A percentile compares a stretch with the other conserved stretches of the same genome.
phyloP scores from a whole-genome alignment of 2,113 vertebrate genomes.

The Orthonyx spaldingii region DNA sequence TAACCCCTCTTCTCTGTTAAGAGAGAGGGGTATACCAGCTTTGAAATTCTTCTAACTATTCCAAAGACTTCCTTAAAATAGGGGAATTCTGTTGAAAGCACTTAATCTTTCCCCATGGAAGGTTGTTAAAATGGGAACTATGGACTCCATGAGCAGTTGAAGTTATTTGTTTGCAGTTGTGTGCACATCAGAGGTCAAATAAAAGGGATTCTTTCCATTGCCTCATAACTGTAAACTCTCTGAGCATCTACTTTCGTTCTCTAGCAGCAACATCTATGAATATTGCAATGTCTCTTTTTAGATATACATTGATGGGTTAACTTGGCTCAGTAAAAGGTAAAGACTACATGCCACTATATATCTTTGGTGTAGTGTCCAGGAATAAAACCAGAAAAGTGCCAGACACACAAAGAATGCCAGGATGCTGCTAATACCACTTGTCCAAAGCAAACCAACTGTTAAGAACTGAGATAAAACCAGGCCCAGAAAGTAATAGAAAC shows the following conservation, averaged over 20 bases:
- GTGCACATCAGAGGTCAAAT: neutral
- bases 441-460: conserved; percentile 3
- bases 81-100: neutral
- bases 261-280: neutral
- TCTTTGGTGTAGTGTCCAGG: neutral
- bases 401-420: neutral
- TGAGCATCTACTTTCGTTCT: neutral
- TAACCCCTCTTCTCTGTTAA: neutral
- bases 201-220: neutral
- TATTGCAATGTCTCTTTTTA: neutral
- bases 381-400: neutral
- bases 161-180: neutral
- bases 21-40: neutral
- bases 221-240: neutral
- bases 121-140: neutral
- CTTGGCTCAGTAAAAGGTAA: neutral
- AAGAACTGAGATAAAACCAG: neutral
- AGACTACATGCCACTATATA: neutral
- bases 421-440: neutral
- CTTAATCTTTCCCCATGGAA: neutral
- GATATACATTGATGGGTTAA: neutral
- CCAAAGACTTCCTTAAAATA: neutral
- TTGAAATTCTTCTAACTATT: neutral
- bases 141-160: neutral
- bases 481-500: neutral